Conservation (phyloP, 2,888 invertebrate genomes). For the Thera britannica region DNA sequence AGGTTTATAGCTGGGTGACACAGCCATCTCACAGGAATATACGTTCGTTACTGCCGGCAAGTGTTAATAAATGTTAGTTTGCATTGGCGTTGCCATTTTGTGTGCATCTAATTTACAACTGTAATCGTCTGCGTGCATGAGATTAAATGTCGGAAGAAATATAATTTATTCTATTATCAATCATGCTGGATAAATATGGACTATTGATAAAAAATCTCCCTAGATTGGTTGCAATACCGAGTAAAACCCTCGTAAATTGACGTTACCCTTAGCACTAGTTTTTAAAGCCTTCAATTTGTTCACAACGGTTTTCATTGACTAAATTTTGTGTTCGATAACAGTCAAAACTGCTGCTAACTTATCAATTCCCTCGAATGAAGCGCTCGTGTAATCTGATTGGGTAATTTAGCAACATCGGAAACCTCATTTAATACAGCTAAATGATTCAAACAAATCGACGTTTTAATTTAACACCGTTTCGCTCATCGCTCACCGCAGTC, state of each 20-base stretch:
- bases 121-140: background rate
- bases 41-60: slow-evolving; percentile 7
- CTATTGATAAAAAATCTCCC: slow-evolving; percentile 27
- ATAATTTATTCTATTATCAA: slow-evolving; percentile 35
- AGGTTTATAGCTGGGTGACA: slow-evolving; percentile 31
- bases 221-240: slow-evolving; percentile 25
- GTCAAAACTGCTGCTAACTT: slow-evolving; percentile 1
- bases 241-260: slow-evolving; percentile 23
- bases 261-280: slow-evolving; percentile 6
- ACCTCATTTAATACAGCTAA: slow-evolving; percentile 26
- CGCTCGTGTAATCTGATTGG: slow-evolving; percentile 20
- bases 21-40: slow-evolving; percentile 27
- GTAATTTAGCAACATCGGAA: slow-evolving; percentile 23
- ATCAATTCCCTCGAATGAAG: slow-evolving; percentile 28
- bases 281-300: background rate
- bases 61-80: background rate
- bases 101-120: background rate
- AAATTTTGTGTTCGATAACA: background rate
- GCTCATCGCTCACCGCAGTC: slow-evolving; percentile 51
- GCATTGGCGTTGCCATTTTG: background rate
- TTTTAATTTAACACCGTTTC: slow-evolving; percentile 53
- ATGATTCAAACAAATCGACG: slow-evolving; percentile 42
- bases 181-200: slow-evolving; percentile 18
- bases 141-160: slow-evolving; percentile 20
- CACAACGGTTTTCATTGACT: too few species aligned